Percentiles rank a stretch among this genome's conserved stretches.
These are phyloP conservation scores for Sceloporus tristichus DNA, from an alignment of 2,113 vertebrate genomes.

Conservation along the genomic window DNA sequence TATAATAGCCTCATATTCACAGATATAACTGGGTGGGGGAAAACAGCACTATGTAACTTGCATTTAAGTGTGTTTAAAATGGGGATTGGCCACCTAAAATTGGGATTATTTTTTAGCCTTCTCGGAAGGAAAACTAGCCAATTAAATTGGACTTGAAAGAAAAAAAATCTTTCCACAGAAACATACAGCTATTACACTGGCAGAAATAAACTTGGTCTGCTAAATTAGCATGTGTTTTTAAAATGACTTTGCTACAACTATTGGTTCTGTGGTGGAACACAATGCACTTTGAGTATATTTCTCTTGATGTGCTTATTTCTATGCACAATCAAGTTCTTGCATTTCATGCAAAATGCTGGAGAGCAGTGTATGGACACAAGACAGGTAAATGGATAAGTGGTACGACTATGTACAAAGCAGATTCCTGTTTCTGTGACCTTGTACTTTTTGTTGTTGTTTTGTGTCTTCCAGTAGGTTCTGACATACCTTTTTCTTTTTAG, in stretches of 20 bases:
- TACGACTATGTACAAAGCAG: no score
- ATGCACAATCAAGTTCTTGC: neutral
- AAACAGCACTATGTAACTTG: neutral
- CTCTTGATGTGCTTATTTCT: neutral
- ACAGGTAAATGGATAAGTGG: no score
- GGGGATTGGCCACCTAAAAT: neutral
- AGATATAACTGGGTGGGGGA: neutral
- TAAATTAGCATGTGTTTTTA: neutral
- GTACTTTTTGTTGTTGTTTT: neutral
- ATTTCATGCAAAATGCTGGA: no score
- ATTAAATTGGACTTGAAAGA: conserved; percentile 21
- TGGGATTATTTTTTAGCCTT: neutral
- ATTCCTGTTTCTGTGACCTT: neutral
- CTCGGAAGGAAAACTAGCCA: conserved; percentile 17
- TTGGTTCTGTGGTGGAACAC: neutral
- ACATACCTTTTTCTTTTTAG: neutral
- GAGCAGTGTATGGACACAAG: no score
- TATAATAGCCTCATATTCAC: conserved; percentile 55
- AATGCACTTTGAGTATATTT: neutral
- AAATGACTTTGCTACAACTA: neutral
- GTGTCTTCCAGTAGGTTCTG: neutral
- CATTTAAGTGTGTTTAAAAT: neutral
- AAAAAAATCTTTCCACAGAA: neutral
- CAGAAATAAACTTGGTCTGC: neutral
- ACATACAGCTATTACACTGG: neutral